Base-by-base conservation (phyloP, 2,888 invertebrate species). In the Athalia rosae region DNA sequence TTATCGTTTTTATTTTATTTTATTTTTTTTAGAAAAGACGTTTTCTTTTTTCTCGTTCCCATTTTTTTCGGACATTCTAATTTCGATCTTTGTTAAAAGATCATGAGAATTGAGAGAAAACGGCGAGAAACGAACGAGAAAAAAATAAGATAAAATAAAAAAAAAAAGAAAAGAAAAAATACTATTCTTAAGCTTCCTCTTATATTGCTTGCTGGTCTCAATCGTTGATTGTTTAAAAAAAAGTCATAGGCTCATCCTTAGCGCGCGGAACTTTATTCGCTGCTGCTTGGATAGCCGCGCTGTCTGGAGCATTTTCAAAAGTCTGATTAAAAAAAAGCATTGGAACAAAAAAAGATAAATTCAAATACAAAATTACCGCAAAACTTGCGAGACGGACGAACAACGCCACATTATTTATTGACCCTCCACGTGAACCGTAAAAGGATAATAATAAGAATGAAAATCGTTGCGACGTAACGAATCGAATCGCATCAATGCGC, bases 41-140 rank as follows among this genome's bases (percentile, higher is more conserved):
- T 48, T 77, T 83, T 90, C 90, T 89, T 84, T 88, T 88, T 89
- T 90, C 91, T 91, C 91, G 91, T 90, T 87, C 89, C 86, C 87
- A 91, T 69, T 91, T 91, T 7, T 53, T 53, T 8, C 9, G 4
- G 7, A 11, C 7, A 11, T 11, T 43, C n/a, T 48, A 63, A 13
- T 66, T 66, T 66, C 66, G 15, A 66, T 66, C 66, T 66, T 66
- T 66, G 66, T 66, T 41, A 11, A 67, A 67, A 67, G 28, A 28
- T 28, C 28, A 28, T n/a, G 28, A 28, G n/a, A 28, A 28, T 28
- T 28, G 28, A 6, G n/a, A 53, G n/a, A n/a, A n/a, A 6, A 71
- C 71, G 76, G 79, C 78, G 74, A 81, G 73, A 66, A 73, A 76
- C 4, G 45, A 59, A 45, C 71, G 64, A 76, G 58, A 71, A 79